phyloP scores from a whole-genome alignment of 2,888 invertebrate genomes.

The Sisyra nigra region DNA sequence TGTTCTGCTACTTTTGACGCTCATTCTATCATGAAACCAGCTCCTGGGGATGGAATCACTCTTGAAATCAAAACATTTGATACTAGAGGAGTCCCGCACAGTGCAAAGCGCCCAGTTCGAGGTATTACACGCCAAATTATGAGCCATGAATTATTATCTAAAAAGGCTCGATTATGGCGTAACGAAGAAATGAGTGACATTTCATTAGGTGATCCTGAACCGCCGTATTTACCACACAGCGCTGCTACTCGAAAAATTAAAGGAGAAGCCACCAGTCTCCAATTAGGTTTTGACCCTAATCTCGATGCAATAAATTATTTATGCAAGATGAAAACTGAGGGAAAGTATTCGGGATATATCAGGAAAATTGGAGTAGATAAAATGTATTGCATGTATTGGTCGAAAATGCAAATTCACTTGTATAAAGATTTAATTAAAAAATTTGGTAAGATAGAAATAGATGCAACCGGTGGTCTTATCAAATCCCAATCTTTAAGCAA shows the following conservation, averaged over 20 bases:
- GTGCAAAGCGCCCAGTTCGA: not conserved
- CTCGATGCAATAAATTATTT: conserved; percentile 9
- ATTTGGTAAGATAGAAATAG: conserved; percentile 12
- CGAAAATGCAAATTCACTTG: conserved; percentile 12
- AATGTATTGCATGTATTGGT: conserved; percentile 12
- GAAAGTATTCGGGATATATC: conserved; percentile 11
- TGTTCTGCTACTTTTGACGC: not conserved
- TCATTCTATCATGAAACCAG: not conserved
- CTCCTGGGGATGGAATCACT: not conserved
- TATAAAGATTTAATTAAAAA: conserved; percentile 11
- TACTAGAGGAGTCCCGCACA: not conserved
- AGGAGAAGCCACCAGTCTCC: not conserved
- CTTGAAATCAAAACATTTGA: not conserved
- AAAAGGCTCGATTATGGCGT: not conserved
- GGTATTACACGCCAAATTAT: not conserved
- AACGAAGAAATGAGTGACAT: not conserved
- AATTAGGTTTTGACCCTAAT: not conserved
- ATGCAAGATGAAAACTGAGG: conserved; percentile 10
- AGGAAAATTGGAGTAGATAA: conserved; percentile 12
- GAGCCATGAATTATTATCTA: not conserved
- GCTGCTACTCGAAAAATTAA: not conserved
- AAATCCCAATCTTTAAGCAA: conserved; percentile 10
- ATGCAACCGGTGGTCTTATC: conserved; percentile 14
- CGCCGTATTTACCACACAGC: not conserved
- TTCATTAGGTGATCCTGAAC: not conserved